Base-by-base conservation (phyloP, 1,140 invertebrate species). In the Brachionus plicatilis region DNA sequence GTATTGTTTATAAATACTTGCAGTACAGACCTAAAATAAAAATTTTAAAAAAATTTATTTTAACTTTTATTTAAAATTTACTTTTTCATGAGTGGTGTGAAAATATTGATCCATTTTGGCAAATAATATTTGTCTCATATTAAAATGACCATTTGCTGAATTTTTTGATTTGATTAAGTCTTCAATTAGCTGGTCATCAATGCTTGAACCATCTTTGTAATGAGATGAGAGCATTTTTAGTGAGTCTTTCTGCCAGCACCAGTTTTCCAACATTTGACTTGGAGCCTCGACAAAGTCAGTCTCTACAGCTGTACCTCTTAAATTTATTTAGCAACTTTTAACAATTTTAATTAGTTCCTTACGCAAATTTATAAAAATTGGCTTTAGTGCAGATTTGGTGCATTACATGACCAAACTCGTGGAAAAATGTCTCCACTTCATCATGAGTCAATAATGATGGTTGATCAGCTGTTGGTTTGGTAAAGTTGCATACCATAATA, bases 371-470 rank as follows among this genome's bases (percentile, higher is more conserved):
- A 11, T 88, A 86, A 85, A 89, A 90, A 17, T 91, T 87, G 5
- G 91, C 87, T 65, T 88, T 86, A 14, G 90, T 88, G 88, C 91
- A 92, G 20, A 92, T 90, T 68, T 90, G 88, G 86, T 92, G 91
- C 91, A 92, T 92, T 14, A 91, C 89, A 86, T 92, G 91, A 43
- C 91, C 91, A 89, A 92, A 92, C 85, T 92, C 91, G 88, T 92
- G 91, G 86, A 92, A 92, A 84, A 89, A 91, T 9, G 91, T 92
- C 86, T 91, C 91, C 14, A 92, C 91, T 88, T 92, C 91, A 86
- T 91, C 89, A 87, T 92, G 91, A 76, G 89, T 88, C 12, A 92
- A 87, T 8, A 92, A 86, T 6, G 91, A 89, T 9, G 91, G 91
- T 85, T 90, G 89, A 76, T 90, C 90, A 27, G 84, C 86, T 43